Conservation (phyloP, 2,113 vertebrate genomes). For the Athene cunicularia region DNA sequence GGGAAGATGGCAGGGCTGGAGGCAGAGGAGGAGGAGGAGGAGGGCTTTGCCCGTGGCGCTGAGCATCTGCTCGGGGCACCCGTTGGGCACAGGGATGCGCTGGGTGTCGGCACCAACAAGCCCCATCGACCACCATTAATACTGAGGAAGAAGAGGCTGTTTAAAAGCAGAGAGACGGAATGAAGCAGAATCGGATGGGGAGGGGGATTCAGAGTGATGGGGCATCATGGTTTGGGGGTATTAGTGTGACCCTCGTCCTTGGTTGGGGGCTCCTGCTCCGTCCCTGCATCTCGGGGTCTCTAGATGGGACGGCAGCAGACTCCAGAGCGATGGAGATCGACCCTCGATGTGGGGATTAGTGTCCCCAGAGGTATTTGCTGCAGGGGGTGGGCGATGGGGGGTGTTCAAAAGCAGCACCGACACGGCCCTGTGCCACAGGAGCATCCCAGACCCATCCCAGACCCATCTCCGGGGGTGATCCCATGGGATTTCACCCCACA, state of each 20-base stretch:
- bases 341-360: accelerated
- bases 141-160: neutral
- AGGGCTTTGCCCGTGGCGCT: neutral
- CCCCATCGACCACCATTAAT: accelerated
- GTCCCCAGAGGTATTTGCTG: neutral
- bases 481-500: accelerated
- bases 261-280: accelerated
- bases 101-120: neutral
- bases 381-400: neutral
- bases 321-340: accelerated
- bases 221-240: accelerated
- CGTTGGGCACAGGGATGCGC: neutral
- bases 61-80: neutral
- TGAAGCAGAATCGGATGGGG: accelerated
- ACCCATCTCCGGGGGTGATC: neutral
- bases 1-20: too few relatives aligned
- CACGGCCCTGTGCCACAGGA: neutral
- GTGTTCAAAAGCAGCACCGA: neutral
- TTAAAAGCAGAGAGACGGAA: neutral
- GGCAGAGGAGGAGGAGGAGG: neutral
- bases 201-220: accelerated
- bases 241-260: accelerated
- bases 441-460: neutral
- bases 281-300: accelerated
- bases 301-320: accelerated